These are phyloP conservation scores for Scaptodrosophila lebanonensis DNA, from an alignment of 1,140 invertebrate species.

Conservation along the genomic window DNA sequence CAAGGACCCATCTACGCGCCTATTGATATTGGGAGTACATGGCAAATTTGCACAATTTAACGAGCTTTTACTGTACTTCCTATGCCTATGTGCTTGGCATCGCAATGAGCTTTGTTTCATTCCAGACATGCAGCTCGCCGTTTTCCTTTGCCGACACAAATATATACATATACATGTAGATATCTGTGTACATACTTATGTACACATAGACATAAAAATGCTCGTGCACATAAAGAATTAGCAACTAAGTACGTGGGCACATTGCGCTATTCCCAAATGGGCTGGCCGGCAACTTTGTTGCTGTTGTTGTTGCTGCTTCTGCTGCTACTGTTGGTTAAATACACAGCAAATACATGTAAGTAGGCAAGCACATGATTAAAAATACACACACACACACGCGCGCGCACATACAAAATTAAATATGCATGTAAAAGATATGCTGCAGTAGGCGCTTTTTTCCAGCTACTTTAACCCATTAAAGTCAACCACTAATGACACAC, in stretches of 20 bases:
- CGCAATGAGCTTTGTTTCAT: conserved; percentile 31
- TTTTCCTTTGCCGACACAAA: too few species aligned
- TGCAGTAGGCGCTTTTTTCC: too few species aligned
- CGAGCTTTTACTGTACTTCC: conserved; percentile 61
- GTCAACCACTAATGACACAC: too few species aligned
- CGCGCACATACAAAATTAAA: too few species aligned
- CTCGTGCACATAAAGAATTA: conserved; percentile 70
- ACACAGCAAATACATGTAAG: conserved; percentile 29
- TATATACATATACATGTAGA: too few species aligned
- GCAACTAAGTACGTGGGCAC: conserved; percentile 64
- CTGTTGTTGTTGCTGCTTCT: conserved; percentile 11
- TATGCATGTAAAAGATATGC: too few species aligned
- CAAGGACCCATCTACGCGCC: too few species aligned
- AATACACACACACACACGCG: conserved; percentile 47
- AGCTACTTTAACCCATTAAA: too few species aligned
- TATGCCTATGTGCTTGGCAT: conserved; percentile 29
- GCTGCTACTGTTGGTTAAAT: conserved; percentile 37
- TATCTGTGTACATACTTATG: conserved; percentile 14
- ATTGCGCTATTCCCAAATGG: conserved; percentile 62
- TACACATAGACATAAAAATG: conserved; percentile 34
- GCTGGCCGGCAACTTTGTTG: conserved; percentile 57
- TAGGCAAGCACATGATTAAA: conserved; percentile 72
- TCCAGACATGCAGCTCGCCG: too few species aligned
- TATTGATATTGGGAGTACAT: too few species aligned
- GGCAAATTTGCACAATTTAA: conserved; percentile 55